Evolutionary conservation across 2,797 vertebrate species (phyloP), one percentile per base, ranked within the genome.

Genomic region (Sebastes alutus): DNA sequence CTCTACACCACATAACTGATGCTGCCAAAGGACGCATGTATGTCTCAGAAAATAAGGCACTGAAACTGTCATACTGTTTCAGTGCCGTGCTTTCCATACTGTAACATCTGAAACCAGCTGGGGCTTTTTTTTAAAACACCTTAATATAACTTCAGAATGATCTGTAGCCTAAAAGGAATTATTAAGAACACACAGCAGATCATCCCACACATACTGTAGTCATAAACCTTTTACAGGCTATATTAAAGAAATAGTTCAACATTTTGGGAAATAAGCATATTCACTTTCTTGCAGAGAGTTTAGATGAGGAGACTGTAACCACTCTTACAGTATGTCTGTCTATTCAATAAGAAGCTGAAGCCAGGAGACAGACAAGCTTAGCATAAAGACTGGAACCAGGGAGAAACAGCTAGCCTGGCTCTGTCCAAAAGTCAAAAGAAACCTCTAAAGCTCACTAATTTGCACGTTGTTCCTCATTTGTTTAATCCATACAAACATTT

Each of bases 21-120:
- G 10, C 20, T 67, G 25, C 42, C 27, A 35, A 14, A 62, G 30
- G 25, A 59, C 38, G 4, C 18, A 25, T 54, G 56, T n/a, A 18
- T 20, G 2, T 42, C 4, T 69, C 11, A 29, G 9, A 33, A 16
- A 66, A 68, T 18, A 23, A 69, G 29, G 11, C 18, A 42, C 42
- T 80, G 69, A 82, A 77, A 65, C 32, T 20, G n/a, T 9, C 13
- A 68, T 10, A 18, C 8, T 27, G 49, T 70, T 63, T 81, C 16
- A 23, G 52, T 32, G n/a, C 55, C 16, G 18, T 30, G 12, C 2
- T 4, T 18, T 9, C 11, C 63, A 35, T 23, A 58, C 58, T 27
- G 72, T 61, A 73, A 49, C 18, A 0, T 60, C 20, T 56, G 1
- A 27, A 14, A 11, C 35, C 11, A 56, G 2, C 13, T 29, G 61